Conservation (phyloP, 37 sponge, comb jelly and placozoan species). For the Ianthella basta region DNA sequence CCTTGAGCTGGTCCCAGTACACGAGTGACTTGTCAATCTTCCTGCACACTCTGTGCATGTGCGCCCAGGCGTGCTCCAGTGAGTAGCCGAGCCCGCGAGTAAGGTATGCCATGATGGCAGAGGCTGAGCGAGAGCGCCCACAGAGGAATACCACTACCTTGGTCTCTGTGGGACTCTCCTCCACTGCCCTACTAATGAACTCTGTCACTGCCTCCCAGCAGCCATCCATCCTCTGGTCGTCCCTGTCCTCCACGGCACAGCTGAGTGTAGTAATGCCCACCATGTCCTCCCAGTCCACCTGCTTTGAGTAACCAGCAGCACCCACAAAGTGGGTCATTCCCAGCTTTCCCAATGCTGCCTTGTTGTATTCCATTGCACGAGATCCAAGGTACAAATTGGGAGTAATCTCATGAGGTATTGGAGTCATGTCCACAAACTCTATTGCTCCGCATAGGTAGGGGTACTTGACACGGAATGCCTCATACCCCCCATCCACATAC, state of each 20-base stretch:
- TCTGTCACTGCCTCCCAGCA: slow-evolving; percentile 55
- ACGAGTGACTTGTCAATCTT: slow-evolving; percentile 53
- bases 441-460: slow-evolving; percentile 60
- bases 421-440: slow-evolving; percentile 49
- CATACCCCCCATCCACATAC: slow-evolving; percentile 66
- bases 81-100: slow-evolving; percentile 18
- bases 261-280: slow-evolving; percentile 33
- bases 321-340: slow-evolving; percentile 65
- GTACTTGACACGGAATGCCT: slow-evolving; percentile 49
- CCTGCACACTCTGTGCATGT: slow-evolving; percentile 25
- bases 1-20: slow-evolving; percentile 52
- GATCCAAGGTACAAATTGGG: slow-evolving; percentile 57
- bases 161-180: no score
- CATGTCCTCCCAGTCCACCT: slow-evolving; percentile 52
- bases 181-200: slow-evolving; percentile 45
- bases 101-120: slow-evolving; percentile 62
- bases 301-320: slow-evolving; percentile 28
- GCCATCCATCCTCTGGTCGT: slow-evolving; percentile 41
- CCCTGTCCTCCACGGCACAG: slow-evolving; percentile 50
- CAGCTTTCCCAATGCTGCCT: slow-evolving; percentile 30
- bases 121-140: slow-evolving; percentile 72
- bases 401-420: slow-evolving; percentile 68
- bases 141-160: slow-evolving; percentile 51
- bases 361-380: slow-evolving; percentile 40
- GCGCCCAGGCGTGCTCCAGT: slow-evolving; percentile 45